These are phyloP conservation scores for Otocyon megalotis DNA, from an alignment of 2,113 vertebrate genomes.

Conservation along the genomic window DNA sequence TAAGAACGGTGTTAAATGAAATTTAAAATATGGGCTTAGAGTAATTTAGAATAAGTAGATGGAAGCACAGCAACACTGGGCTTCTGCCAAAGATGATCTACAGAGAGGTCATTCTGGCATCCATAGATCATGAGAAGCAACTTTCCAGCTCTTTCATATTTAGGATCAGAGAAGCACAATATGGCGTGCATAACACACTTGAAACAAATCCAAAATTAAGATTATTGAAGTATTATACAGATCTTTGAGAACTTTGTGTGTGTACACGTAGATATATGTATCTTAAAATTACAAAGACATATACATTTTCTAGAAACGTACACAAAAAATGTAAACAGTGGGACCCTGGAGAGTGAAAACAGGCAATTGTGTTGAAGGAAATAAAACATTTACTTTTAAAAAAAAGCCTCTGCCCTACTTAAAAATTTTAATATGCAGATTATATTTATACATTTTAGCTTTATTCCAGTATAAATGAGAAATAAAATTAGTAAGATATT, in stretches of 20 bases:
- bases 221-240: background rate
- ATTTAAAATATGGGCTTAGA: background rate
- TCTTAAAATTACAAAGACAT: background rate
- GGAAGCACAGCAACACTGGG: background rate
- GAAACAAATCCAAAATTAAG: background rate
- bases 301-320: background rate
- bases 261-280: background rate
- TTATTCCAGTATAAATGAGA: background rate
- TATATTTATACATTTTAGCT: background rate
- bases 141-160: background rate
- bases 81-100: background rate
- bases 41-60: background rate
- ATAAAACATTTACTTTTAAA: background rate
- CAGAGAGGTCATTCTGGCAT: background rate
- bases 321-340: background rate
- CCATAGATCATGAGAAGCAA: background rate
- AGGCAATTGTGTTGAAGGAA: background rate
- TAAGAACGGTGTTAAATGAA: background rate
- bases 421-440: background rate
- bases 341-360: background rate
- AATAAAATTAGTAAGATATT: slow-evolving; percentile 28
- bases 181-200: background rate
- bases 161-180: background rate
- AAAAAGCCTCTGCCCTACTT: background rate
- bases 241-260: background rate